Base-by-base conservation (phyloP, 2,888 invertebrate species). In the Himalopsyche kuldschensis region DNA sequence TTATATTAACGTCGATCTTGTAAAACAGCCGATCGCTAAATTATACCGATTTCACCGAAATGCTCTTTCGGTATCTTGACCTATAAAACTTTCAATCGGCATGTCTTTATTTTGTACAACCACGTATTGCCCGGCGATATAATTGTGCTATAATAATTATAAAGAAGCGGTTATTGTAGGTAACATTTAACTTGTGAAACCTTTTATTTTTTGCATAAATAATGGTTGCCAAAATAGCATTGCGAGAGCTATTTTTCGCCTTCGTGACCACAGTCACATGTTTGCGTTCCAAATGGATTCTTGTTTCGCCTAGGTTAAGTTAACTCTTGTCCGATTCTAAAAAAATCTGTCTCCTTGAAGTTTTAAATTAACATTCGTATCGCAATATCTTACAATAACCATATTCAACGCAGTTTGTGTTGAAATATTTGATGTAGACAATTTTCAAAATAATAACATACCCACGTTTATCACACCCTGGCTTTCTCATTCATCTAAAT, bases 61-160 rank as follows among this genome's bases (percentile, higher is more conserved):
- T 5, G 5, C 1, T 20, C 24, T 20, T 55, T 55, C 55, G 55
- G n/a, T 55, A 20, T 55, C 47, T 84, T 84, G 84, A 84, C 84
- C 84, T 84, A 84, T 84, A 84, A 84, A 84, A 84, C 41, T 20
- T 75, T 31, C 6, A 78, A n/a, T 78, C n/a, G 55, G n/a, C 47
- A 82, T 78, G 32, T 32, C 31, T 55, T 63, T 55, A 55, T 55
- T 55, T 69, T 55, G 81, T 78, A 63, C 30, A 17, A 55, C 55
- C 78, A 24, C 30, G 47, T 30, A 11, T 35, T 46, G 55, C n/a
- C 77, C 81, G 81, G 78, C 63, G 63, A 27, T 63, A 32, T 76
- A 48, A 63, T 81, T 24, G 41, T 78, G 41, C 20, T 35, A 35
- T n/a, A 41, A 24, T n/a, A 35, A 32, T 35, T n/a, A n/a, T 15